These are phyloP conservation scores for Linepithema humile DNA, from an alignment of 1,140 invertebrate genomes.

Conservation along the genomic window DNA sequence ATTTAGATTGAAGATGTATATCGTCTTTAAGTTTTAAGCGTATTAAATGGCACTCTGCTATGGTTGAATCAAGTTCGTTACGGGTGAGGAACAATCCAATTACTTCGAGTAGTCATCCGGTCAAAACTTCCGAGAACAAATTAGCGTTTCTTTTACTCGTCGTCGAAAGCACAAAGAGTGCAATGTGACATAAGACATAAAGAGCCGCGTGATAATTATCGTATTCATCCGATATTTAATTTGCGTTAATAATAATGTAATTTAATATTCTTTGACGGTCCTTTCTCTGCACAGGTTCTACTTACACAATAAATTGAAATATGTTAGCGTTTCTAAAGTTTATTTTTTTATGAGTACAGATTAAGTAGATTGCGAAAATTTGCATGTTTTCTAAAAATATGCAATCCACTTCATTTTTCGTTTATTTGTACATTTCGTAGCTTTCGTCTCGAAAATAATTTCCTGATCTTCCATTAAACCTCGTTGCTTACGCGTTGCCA, in stretches of 20 bases:
- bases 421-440: neutral
- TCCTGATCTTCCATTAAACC: neutral
- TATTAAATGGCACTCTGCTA: constrained; percentile 12
- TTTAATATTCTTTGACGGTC: neutral
- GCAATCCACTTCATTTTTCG: neutral
- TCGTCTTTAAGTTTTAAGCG: constrained; percentile 31
- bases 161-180: constrained; percentile 6
- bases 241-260: neutral
- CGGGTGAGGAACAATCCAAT: constrained; percentile 57
- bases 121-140: constrained; percentile 68
- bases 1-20: neutral
- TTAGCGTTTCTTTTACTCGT: constrained; percentile 47
- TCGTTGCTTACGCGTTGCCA: constrained; percentile 53
- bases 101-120: constrained; percentile 63
- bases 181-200: constrained; percentile 7
- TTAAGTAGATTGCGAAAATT: neutral
- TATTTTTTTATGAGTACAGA: neutral
- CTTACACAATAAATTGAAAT: neutral
- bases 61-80: constrained; percentile 55
- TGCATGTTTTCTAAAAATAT: neutral
- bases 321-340: neutral
- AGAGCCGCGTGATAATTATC: neutral
- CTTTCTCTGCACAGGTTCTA: neutral
- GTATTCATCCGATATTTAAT: neutral
- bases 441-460: neutral